These are phyloP conservation scores for Dreissena polymorpha DNA, from an alignment of 1,140 invertebrate genomes.

Conservation along the genomic window DNA sequence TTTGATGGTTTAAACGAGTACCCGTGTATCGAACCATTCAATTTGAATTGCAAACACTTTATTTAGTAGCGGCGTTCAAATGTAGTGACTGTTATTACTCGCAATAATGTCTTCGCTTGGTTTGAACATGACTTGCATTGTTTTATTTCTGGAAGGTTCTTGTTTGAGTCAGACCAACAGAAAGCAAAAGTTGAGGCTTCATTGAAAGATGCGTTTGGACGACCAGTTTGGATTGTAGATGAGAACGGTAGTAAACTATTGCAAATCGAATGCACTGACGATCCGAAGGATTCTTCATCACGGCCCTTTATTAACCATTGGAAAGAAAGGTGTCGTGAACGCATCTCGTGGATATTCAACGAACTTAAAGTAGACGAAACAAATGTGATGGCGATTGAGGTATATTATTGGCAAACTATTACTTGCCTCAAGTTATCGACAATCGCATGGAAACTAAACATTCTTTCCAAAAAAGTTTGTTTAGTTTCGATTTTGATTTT, in stretches of 20 bases:
- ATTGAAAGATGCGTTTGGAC: not conserved
- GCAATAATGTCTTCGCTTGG: not conserved
- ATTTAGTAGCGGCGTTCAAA: not conserved
- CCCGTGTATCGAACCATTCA: not conserved
- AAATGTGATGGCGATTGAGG: slow-evolving; percentile 13
- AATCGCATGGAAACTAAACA: too few relatives aligned
- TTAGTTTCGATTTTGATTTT: too few relatives aligned
- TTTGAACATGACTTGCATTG: not conserved
- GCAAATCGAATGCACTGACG: slow-evolving; percentile 4
- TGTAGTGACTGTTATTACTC: not conserved
- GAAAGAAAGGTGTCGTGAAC: slow-evolving; percentile 1
- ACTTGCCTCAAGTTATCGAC: too few relatives aligned
- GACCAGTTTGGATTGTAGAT: not conserved
- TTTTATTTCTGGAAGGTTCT: not conserved
- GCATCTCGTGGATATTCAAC: not conserved
- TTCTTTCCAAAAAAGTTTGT: too few relatives aligned
- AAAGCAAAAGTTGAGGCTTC: not conserved
- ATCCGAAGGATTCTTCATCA: slow-evolving; percentile 14
- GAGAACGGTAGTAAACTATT: not conserved
- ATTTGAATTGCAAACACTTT: not conserved
- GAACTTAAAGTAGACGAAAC: slow-evolving; percentile 9
- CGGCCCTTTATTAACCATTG: not conserved
- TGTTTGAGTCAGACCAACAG: not conserved
- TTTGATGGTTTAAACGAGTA: too few relatives aligned
- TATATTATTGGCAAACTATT: not conserved